Base-by-base conservation (phyloP, 2,113 vertebrate species). In the Strigops habroptila region DNA sequence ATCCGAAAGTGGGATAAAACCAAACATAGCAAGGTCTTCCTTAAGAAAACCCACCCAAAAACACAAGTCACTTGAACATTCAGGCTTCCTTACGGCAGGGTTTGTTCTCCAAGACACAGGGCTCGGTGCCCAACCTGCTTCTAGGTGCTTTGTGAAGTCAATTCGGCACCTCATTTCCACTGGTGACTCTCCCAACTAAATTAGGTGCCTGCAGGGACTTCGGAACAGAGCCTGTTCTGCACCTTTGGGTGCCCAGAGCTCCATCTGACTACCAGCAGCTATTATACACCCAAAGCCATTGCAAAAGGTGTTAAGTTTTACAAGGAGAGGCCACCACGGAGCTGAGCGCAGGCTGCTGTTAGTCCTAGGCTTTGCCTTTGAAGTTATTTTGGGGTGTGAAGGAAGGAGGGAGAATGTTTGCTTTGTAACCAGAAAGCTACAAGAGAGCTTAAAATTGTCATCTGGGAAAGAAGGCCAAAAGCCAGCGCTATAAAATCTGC, bases 1-100 rank as follows among this genome's bases (percentile, higher is more conserved):
- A 22, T 1, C 9, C 2, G 10, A 10, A 7, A 13, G 9, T 0
- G 24, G n/a, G 24, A 6, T 7, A 14, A 15, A 30, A 33, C 5
- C 3, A 0, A 28, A 52, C 0, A 11, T 14, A 12, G 4, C 7
- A 0, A 33, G 64, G 35, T 41, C 7, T 12, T 35, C 63, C 52
- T 51, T 14, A 8, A 8, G 25, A 23, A 70, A 12, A 1, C 39
- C 4, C 33, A 59, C 7, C 27, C 30, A 12, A 18, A 6, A 5
- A 55, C 37, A 5, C 3, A 18, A 43, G 13, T 9, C 22, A 6
- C 46, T 57, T 24, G 0, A 18, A 48, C 14, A 28, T 16, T 10
- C 17, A 8, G 44, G 64, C 25, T 48, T 28, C n/a, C n/a, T 19
- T 9, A 18, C 1, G 0, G 1, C 27, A 9, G 24, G 21, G 35